phyloP scores from a whole-genome alignment of 1,140 invertebrate species.

The Apis laboriosa region DNA sequence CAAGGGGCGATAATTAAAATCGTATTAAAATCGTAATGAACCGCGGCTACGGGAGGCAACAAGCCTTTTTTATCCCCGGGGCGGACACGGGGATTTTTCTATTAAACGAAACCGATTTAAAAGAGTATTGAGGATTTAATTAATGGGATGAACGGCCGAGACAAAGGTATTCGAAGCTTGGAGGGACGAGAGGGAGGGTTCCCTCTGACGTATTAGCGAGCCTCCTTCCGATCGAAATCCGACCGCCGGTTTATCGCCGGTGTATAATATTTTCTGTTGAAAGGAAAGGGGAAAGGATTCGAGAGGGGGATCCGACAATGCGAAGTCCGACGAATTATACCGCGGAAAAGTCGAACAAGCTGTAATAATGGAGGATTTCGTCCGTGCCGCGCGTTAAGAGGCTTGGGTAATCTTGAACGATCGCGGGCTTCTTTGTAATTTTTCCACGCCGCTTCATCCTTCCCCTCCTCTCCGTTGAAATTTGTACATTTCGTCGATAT shows the following conservation, averaged over 20 bases:
- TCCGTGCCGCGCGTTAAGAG: too few species aligned
- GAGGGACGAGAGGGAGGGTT: constrained; percentile 24
- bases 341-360: not conserved
- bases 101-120: constrained; percentile 39
- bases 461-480: too few species aligned
- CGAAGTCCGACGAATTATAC: not conserved
- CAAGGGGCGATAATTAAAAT: constrained; percentile 30
- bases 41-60: not conserved
- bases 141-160: constrained; percentile 52
- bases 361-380: too few species aligned
- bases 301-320: not conserved
- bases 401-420: too few species aligned
- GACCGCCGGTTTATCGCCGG: constrained; percentile 21
- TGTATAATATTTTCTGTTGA: constrained; percentile 32
- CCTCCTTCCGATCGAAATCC: not conserved
- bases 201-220: constrained; percentile 22
- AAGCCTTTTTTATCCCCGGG: not conserved
- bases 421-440: too few species aligned
- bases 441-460: too few species aligned
- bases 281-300: not conserved
- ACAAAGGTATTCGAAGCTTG: constrained; percentile 52
- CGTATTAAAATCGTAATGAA: constrained; percentile 25
- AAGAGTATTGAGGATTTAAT: constrained; percentile 56
- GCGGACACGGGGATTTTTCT: constrained; percentile 12
- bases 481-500: too few species aligned